Conservation (phyloP, 1,140 invertebrate species). For the Lordiphosa clarofinis region DNA sequence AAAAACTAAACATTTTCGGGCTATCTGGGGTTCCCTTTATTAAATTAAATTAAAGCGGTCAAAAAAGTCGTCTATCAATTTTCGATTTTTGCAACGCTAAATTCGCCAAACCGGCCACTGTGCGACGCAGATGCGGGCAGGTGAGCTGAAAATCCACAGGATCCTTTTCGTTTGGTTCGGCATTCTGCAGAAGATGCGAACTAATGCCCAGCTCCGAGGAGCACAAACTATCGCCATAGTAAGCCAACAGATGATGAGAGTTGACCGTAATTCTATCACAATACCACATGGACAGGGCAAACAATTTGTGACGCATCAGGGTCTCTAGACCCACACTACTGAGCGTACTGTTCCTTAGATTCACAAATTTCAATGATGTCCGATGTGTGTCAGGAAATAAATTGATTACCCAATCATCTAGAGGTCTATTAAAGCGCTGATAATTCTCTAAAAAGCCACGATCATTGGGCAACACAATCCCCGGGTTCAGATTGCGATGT, state of each 20-base stretch:
- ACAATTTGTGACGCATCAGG: slow-evolving; percentile 86
- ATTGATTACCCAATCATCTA: slow-evolving; percentile 85
- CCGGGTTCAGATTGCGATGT: slow-evolving; percentile 45
- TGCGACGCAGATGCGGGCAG: slow-evolving; percentile 84
- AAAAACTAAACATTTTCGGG: too few species aligned
- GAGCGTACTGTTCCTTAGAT: slow-evolving; percentile 85
- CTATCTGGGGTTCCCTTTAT: too few species aligned
- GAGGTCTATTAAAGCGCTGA: slow-evolving; percentile 81
- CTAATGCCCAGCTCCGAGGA: slow-evolving; percentile 80
- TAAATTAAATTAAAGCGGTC: too few species aligned
- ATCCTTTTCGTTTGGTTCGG: slow-evolving; percentile 73
- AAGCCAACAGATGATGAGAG: slow-evolving; percentile 80
- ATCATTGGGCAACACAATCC: slow-evolving; percentile 77
- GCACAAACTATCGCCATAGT: slow-evolving; percentile 78
- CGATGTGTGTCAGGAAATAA: slow-evolving; percentile 85
- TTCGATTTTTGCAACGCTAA: too few species aligned
- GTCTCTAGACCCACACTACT: slow-evolving; percentile 82
- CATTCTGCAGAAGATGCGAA: slow-evolving; percentile 77
- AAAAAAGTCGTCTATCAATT: too few species aligned
- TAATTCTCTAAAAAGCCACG: slow-evolving; percentile 85
- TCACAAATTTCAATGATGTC: slow-evolving; percentile 86
- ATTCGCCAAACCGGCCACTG: too few species aligned
- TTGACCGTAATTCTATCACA: slow-evolving; percentile 84
- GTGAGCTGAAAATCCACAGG: slow-evolving; percentile 82
- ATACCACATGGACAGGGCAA: slow-evolving; percentile 87